Evolutionary conservation across 1,140 invertebrate species (phyloP), one percentile per base, ranked within the genome.

Genomic region (Telenomus remus): DNA sequence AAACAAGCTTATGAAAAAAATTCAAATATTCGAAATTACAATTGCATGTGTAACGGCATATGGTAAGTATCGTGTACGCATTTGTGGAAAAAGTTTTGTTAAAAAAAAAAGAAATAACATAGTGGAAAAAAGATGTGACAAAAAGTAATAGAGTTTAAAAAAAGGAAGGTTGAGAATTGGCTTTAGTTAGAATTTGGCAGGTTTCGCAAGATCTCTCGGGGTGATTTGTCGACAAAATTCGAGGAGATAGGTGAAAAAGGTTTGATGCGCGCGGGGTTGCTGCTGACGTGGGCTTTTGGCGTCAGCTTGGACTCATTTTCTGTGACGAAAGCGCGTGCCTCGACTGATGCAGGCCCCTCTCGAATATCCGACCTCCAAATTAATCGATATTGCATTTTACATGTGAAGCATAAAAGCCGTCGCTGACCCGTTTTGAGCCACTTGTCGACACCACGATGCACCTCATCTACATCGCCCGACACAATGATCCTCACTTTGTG

Each of bases 361-460:
- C 61, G 63, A 76, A 78, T 76, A 78, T 76, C 71, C 78, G 69
- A 63, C 79, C 65, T 72, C 73, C 68, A 79, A 79, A 82, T 81
- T 80, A 82, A 84, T 84, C 84, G 82, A 85, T 85, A 84, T 84
- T 78, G 76, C 80, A 83, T 82, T 85, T 83, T 80, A 84, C 79
- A 79, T 81, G 81, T 83, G 80, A 76, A 84, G 75, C 76, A 78
- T 75, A 77, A 80, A 66, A 70, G 77, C 79, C 59, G 71, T 76
- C 65, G 68, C 65, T 82, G 81, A 84, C 82, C 81, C 71, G 78
- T 72, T 74, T 84, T 33, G 44, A 71, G 61, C 66, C 56, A 65
- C 69, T 72, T 65, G 69, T 64, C 69, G 69, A 64, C 69, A 19
- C 47, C 46, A 42, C 55, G 69, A 72, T 72, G 69, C 69, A 50